Percentiles rank a stretch among this genome's conserved stretches.
Evolutionary conservation across 1,140 invertebrate genomes (phyloP).

Genomic region (Babylonia areolata): DNA sequence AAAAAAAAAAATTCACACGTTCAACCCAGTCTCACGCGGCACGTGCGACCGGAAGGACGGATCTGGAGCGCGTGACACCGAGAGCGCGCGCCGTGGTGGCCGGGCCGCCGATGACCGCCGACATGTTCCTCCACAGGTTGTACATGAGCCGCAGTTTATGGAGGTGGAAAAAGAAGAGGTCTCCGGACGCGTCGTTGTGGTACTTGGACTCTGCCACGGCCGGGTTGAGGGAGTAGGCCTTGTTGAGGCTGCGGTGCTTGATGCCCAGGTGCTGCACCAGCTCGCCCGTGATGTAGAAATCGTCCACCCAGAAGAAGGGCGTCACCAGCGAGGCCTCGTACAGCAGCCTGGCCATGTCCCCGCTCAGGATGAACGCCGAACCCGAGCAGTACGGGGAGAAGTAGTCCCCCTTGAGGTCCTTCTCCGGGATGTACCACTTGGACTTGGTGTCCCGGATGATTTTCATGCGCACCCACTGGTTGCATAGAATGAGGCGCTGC

Average conservation of each 20-base stretch:
- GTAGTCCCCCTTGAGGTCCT: conserved; percentile 71
- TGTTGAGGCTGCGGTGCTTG: conserved; percentile 56
- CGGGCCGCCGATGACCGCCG: not conserved
- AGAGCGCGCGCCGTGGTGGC: not conserved
- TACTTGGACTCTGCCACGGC: conserved; percentile 52
- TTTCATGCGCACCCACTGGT: conserved; percentile 67
- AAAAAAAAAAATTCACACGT: no score
- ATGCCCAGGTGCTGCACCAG: conserved; percentile 59
- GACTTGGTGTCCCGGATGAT: conserved; percentile 71
- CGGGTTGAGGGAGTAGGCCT: conserved; percentile 58
- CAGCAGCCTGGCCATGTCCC: conserved; percentile 69
- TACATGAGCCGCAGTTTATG: conserved; percentile 55
- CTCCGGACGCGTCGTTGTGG: conserved; percentile 46
- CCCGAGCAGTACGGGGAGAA: conserved; percentile 77
- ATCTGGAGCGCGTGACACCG: not conserved
- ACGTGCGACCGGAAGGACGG: conserved; percentile 1
- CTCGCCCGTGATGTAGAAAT: conserved; percentile 75
- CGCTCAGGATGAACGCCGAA: conserved; percentile 74
- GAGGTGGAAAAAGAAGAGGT: conserved; percentile 58
- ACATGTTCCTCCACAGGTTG: conserved; percentile 54
- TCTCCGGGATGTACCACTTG: conserved; percentile 76
- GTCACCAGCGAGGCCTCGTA: conserved; percentile 64
- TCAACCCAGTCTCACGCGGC: not conserved
- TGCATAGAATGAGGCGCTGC: conserved; percentile 62
- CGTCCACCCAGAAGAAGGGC: conserved; percentile 76